Evolutionary conservation across 64 coral and sea anemone species (phyloP), one percentile per base, ranked within the genome.

Genomic region (Hydrozoanthus tunicans): DNA sequence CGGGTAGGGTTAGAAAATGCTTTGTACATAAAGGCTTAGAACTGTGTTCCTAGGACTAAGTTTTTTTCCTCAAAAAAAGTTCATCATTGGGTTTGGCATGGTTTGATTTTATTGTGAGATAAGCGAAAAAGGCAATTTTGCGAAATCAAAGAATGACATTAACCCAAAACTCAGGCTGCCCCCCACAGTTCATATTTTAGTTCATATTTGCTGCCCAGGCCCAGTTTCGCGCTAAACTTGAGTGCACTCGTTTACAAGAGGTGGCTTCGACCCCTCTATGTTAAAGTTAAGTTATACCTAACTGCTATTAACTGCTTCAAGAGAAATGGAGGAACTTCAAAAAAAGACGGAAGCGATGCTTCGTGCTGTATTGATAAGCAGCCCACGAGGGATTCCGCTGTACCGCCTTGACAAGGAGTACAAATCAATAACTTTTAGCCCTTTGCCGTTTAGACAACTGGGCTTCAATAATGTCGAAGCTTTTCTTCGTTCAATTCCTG

Each of bases 321-420:
- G 6, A 76, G 89, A 54, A 79, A 97, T 97, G 92, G 97, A 99
- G 54, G 92, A 99, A 81, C 66, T 96, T 0, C 90, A 93, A 73
- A 92, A 92, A 59, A 95, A 99, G 70, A 99, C 97, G 4, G 94
- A 92, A 65, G 91, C 90, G 5, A 92, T 96, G 94, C 62, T 99
- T 2, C 70, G 97, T 62, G 92, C 97, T 73, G 97, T 99, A n/a
- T 91, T 99, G 11, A 86, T 99, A 7, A 99, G 94, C 90, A 92
- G 92, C 56, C 84, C 94, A 80, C 83, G 92, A 69, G 97, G 97
- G 10, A 79, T 99, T 15, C 78, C 90, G 5, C 79, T 99, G 14
- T 59, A 91, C 0, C 52, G 79, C 14, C 57, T 99, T 0, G 84
- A 93, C 70, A 93, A 53, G 53, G 94, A 99, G 9, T 99, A 96